Percentiles rank a stretch among this genome's conserved stretches.
Evolutionary conservation across 2,113 vertebrate species (phyloP).

Genomic region (Cyanoliseus patagonus): DNA sequence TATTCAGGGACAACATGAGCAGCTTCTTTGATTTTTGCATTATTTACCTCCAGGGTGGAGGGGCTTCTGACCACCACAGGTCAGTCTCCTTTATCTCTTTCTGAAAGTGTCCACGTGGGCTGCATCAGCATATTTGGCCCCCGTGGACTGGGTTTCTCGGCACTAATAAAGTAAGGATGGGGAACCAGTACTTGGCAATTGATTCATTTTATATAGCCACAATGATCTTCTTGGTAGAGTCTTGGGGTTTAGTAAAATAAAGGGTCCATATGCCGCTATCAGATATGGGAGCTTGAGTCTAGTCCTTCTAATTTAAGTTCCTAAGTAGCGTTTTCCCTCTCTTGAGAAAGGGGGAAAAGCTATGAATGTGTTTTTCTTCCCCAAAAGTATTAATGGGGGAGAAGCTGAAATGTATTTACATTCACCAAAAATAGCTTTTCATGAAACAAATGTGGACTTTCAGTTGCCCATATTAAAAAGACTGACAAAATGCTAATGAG

Average conservation of each 20-base stretch:
- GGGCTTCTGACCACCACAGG: neutral
- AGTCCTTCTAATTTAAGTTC: neutral
- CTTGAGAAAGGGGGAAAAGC: neutral
- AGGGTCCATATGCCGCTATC: rapidly evolving
- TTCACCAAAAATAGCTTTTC: neutral
- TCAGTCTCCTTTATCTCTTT: neutral
- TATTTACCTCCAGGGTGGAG: neutral
- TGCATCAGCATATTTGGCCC: neutral
- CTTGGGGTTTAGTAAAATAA: neutral
- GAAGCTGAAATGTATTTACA: neutral
- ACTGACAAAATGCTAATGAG: neutral
- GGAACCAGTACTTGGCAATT: neutral
- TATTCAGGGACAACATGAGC: rapidly evolving
- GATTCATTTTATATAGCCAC: neutral
- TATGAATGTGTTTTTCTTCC: neutral
- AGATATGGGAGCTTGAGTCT: neutral
- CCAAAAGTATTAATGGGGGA: neutral
- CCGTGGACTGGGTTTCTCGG: neutral
- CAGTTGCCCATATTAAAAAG: neutral
- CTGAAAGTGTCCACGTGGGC: neutral
- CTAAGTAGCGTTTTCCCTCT: neutral
- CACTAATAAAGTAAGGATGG: neutral
- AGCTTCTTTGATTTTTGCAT: neutral
- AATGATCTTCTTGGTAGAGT: neutral
- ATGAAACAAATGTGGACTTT: neutral